These are phyloP conservation scores for Troilus luridus DNA, from an alignment of 2,888 invertebrate species.

Conservation along the genomic window DNA sequence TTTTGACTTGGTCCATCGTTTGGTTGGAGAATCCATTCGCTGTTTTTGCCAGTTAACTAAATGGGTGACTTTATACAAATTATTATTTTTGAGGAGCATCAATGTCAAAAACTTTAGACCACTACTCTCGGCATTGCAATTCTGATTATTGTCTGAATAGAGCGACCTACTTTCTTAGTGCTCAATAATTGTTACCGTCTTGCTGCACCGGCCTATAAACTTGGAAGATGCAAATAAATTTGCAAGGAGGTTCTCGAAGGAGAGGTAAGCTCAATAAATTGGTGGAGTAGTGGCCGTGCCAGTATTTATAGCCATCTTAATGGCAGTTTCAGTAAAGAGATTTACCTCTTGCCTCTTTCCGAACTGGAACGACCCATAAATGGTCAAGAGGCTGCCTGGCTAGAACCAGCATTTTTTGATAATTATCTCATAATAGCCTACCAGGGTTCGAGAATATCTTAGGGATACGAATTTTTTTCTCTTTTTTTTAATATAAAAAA, in stretches of 20 bases:
- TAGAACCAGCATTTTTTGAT: not conserved
- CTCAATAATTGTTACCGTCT: slow-evolving; percentile 20
- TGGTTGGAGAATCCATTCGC: too few species aligned
- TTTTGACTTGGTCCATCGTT: too few species aligned
- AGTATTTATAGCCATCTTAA: slow-evolving; percentile 12
- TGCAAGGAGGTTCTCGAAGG: not conserved
- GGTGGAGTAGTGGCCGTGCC: not conserved
- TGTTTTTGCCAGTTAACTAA: too few species aligned
- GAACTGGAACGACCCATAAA: slow-evolving; percentile 24
- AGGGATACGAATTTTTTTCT: not conserved
- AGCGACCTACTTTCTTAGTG: not conserved
- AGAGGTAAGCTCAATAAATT: not conserved
- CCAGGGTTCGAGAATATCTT: not conserved
- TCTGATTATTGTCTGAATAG: not conserved
- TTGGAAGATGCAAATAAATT: slow-evolving; percentile 6
- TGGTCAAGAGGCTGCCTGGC: not conserved
- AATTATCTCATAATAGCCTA: not conserved
- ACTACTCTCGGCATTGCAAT: not conserved
- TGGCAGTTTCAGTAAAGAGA: slow-evolving; percentile 12
- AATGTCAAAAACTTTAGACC: too few species aligned
- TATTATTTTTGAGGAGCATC: too few species aligned
- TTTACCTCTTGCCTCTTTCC: not conserved
- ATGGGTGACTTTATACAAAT: too few species aligned
- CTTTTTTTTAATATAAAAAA: not conserved
- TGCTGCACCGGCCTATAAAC: not conserved